Evolutionary conservation across 2,113 vertebrate species (phyloP).

Genomic region (Pseudorasbora parva): DNA sequence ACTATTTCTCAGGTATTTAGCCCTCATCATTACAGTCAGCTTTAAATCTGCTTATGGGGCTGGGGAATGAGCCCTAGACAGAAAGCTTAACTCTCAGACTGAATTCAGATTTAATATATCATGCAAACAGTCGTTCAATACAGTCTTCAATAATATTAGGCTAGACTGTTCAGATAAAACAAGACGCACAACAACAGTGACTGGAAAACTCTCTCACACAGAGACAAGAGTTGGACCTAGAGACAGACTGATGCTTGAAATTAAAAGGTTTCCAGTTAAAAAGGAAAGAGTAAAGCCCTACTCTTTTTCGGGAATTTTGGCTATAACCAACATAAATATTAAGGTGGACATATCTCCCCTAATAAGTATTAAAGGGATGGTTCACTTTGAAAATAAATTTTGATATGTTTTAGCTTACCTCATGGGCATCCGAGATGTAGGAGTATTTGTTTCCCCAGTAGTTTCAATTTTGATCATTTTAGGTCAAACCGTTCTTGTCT

Average conservation of each 20-base stretch:
- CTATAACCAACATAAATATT: background rate
- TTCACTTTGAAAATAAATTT: too few species aligned
- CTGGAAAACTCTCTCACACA: background rate
- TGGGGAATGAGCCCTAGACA: background rate
- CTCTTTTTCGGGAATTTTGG: constrained; percentile 10
- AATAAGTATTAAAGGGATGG: background rate
- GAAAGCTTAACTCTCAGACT: constrained; percentile 27
- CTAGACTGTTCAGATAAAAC: constrained; percentile 59
- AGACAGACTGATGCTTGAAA: constrained; percentile 22
- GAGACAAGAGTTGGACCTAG: constrained; percentile 70
- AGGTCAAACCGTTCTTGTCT: too few species aligned
- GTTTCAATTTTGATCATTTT: too few species aligned
- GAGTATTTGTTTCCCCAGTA: too few species aligned
- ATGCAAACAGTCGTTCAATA: constrained; percentile 26
- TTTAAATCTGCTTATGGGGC: constrained; percentile 21
- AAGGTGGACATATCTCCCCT: background rate
- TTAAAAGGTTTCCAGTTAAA: constrained; percentile 57
- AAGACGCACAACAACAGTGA: background rate
- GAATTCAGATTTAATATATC: constrained; percentile 26
- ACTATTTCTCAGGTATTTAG: constrained; percentile 31
- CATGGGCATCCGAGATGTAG: too few species aligned
- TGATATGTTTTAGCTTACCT: too few species aligned
- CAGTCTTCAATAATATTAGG: constrained; percentile 12
- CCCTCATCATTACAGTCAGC: constrained; percentile 16
- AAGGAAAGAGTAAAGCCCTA: constrained; percentile 60